phyloP scores from a whole-genome alignment of 2,797 vertebrate species.

The Leptodactylus fallax region DNA sequence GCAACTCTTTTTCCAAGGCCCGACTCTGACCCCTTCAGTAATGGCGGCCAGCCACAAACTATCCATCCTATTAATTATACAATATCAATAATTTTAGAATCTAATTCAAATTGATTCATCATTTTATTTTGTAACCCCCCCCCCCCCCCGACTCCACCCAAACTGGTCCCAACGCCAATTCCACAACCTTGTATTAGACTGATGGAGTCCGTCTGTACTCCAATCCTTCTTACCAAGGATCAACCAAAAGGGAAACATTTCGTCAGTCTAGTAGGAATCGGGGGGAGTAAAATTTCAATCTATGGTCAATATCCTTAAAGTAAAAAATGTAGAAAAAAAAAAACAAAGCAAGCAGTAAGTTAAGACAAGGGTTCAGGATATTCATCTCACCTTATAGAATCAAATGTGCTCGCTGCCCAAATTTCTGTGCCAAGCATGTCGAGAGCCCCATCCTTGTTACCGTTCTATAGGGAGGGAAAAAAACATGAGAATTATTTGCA shows the following conservation, averaged over 20 bases:
- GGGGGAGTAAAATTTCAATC: neutral
- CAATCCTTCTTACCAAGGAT: too few species aligned
- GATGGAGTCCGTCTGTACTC: too few species aligned
- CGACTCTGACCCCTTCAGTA: too few species aligned
- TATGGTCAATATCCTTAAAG: neutral
- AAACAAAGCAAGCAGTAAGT: neutral
- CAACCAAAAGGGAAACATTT: neutral
- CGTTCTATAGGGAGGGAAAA: constrained; percentile 80
- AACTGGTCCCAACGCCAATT: too few species aligned
- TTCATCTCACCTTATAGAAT: constrained; percentile 85
- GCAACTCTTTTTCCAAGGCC: too few species aligned
- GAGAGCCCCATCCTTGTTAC: constrained; percentile 87
- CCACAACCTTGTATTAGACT: too few species aligned
- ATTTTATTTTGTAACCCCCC: too few species aligned
- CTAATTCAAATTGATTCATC: too few species aligned
- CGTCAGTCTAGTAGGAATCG: neutral
- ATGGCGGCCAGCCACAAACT: too few species aligned
- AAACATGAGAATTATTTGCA: neutral
- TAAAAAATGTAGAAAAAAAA: neutral
- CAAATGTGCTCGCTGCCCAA: constrained; percentile 96
- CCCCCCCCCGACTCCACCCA: too few species aligned
- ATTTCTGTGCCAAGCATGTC: constrained; percentile 97
- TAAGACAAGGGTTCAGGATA: neutral
- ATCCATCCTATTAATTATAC: too few species aligned
- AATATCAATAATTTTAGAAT: too few species aligned